phyloP scores from a whole-genome alignment of 1,140 invertebrate genomes.

The Diabrotica virgifera region DNA sequence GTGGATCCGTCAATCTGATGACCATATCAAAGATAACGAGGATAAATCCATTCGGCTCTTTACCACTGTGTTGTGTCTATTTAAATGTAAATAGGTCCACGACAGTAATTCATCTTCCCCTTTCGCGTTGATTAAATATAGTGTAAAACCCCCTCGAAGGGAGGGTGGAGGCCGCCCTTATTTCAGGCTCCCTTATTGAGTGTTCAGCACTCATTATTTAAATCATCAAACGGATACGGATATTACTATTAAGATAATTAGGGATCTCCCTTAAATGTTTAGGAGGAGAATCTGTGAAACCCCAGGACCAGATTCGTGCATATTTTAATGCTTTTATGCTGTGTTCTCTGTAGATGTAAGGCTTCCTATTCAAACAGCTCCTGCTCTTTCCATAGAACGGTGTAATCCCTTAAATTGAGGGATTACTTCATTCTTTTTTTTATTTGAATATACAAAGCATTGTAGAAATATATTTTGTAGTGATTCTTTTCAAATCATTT shows the following conservation, averaged over 20 bases:
- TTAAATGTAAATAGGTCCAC: slow-evolving; percentile 31
- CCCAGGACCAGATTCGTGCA: slow-evolving; percentile 6
- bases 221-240: slow-evolving; percentile 40
- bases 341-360: not conserved
- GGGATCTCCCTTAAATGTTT: slow-evolving; percentile 29
- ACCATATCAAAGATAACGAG: no score
- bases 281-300: slow-evolving; percentile 23
- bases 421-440: no score
- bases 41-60: not conserved
- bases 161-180: slow-evolving; percentile 27
- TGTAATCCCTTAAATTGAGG: no score
- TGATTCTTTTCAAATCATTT: no score
- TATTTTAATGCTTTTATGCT: not conserved
- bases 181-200: slow-evolving; percentile 24
- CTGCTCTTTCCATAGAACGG: no score
- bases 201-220: slow-evolving; percentile 29
- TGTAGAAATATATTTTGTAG: no score
- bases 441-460: no score
- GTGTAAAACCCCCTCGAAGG: slow-evolving; percentile 25
- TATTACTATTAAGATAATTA: slow-evolving; percentile 42
- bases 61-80: slow-evolving; percentile 25
- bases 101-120: slow-evolving; percentile 31
- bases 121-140: slow-evolving; percentile 39
- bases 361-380: not conserved
- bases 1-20: no score